Evolutionary conservation across 1,140 invertebrate species (phyloP), one percentile per base, ranked within the genome.

Genomic region (Leptinotarsa defecta): DNA sequence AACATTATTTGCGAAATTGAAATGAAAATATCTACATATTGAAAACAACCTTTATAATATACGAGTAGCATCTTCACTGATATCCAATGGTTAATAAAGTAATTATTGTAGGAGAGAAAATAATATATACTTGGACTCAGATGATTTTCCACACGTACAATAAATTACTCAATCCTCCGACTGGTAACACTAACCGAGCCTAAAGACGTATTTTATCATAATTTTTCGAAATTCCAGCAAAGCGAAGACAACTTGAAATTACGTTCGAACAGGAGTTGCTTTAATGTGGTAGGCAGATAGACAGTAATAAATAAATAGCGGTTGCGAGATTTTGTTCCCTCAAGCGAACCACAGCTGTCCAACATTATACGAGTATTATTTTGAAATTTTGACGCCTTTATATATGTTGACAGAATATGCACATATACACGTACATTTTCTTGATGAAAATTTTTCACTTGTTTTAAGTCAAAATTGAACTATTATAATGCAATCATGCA

Each of bases 171-270:
- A 43, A 43, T 11, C 34, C 1, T 43, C 34, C 11, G 34, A 43
- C 34, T 43, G 34, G 34, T 43, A 43, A 43, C 34, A 43, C 34
- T 43, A 43, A 43, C 34, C 34, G 34, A 43, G 34, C 34, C 34
- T 43, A 43, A 43, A 43, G 34, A 43, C 34, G 34, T 43, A 43
- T 43, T 43, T 43, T 43, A 62, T 20, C 17, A 62, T 62, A 62
- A 62, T 62, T 62, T 62, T 62, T 62, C 61, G 20, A 20, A 20
- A 62, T 20, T 62, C 17, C 20, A 62, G 61, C 61, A 62, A 20
- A 62, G 17, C 61, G 61, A 62, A 62, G 61, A 62, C 61, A 62
- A 62, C 61, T 62, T 20, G 61, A 62, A 62, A 62, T 62, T 19
- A 62, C 61, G 61, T 62, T 20, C 61, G 20, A n/a, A 62, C 61